These are phyloP conservation scores for Trogon melanurus DNA, from an alignment of 2,113 vertebrate genomes.

Conservation along the genomic window DNA sequence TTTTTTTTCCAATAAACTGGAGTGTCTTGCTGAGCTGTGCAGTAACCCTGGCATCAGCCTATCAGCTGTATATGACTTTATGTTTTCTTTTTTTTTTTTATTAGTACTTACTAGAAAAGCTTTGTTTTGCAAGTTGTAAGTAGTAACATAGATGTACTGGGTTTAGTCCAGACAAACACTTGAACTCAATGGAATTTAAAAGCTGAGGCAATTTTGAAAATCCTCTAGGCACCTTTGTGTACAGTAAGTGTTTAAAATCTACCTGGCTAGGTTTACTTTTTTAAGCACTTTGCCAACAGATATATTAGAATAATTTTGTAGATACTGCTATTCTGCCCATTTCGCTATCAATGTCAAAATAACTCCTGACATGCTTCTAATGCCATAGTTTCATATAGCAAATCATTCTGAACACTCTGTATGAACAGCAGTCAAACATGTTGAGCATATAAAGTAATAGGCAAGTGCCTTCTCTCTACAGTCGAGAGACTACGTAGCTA, in stretches of 20 bases:
- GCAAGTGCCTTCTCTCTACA: not conserved
- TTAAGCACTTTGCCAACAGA: not conserved
- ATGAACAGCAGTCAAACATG: not conserved
- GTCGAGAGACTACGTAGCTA: not conserved
- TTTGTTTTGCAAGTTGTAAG: not conserved
- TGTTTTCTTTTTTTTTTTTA: not conserved
- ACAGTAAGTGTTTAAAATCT: not conserved
- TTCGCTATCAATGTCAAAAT: not conserved
- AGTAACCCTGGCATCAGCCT: not conserved
- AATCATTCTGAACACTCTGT: not conserved
- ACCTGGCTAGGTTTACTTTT: not conserved
- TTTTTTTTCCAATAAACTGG: not conserved
- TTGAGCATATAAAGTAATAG: not conserved
- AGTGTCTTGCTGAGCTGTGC: not conserved
- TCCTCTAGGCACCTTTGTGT: not conserved
- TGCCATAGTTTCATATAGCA: not conserved
- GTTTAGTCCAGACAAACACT: not conserved
- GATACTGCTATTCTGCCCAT: not conserved
- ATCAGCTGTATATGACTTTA: not conserved
- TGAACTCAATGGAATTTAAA: not conserved
- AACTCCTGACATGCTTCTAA: not conserved
- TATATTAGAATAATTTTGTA: not conserved
- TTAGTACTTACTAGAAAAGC: not conserved
- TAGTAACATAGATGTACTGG: not conserved
- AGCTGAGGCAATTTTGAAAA: not conserved